These are phyloP conservation scores for Eilema caniola DNA, from an alignment of 2,888 invertebrate species.

Conservation along the genomic window DNA sequence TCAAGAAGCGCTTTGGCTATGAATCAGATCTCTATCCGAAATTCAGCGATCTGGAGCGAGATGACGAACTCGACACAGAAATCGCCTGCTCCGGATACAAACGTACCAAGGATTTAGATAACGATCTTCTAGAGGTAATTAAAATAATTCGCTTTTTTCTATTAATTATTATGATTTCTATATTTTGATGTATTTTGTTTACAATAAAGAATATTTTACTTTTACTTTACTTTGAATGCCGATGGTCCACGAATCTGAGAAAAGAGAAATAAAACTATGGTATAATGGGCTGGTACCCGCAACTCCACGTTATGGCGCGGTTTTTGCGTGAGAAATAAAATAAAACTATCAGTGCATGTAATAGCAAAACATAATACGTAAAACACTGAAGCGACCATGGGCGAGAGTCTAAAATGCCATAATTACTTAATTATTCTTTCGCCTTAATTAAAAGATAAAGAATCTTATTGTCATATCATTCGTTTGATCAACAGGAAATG, in stretches of 20 bases:
- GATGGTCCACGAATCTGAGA: not conserved
- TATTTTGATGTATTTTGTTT: no score
- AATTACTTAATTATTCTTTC: not conserved
- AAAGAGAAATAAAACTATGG: not conserved
- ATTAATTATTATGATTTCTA: constrained; percentile 15
- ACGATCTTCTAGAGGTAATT: constrained; percentile 88
- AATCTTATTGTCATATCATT: constrained; percentile 47
- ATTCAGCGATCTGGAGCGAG: constrained; percentile 92
- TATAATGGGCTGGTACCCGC: no score
- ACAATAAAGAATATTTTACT: no score
- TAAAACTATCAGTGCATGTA: not conserved
- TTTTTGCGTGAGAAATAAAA: no score
- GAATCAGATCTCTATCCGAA: constrained; percentile 94
- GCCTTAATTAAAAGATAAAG: constrained; percentile 62
- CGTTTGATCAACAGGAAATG: constrained; percentile 69
- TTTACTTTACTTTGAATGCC: no score
- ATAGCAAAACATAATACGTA: no score
- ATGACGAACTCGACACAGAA: constrained; percentile 95
- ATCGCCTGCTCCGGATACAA: constrained; percentile 97
- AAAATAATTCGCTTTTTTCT: not conserved
- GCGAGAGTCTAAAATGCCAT: no score
- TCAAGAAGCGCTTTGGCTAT: constrained; percentile 95
- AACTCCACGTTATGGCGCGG: no score
- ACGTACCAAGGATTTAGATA: constrained; percentile 93
- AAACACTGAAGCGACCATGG: no score